phyloP scores from a whole-genome alignment of 2,888 invertebrate species.

The Drosophila meridiana region DNA sequence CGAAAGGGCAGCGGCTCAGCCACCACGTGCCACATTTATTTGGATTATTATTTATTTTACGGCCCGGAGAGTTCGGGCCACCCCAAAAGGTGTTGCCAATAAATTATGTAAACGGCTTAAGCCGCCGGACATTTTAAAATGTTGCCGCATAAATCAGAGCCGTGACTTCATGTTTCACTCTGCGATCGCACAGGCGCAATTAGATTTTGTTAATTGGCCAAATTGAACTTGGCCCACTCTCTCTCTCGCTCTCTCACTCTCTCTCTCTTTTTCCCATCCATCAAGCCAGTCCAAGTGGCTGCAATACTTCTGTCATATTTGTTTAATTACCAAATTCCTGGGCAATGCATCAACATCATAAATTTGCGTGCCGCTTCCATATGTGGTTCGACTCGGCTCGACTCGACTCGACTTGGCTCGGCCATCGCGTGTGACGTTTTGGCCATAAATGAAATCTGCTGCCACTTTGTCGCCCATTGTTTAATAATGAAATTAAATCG shows the following conservation, averaged over 20 bases:
- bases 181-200: slow-evolving; percentile 40
- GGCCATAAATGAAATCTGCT: slow-evolving; percentile 76
- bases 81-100: slow-evolving; percentile 51
- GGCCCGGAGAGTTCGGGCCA: slow-evolving; percentile 32
- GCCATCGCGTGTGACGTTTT: slow-evolving; percentile 55
- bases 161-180: slow-evolving; percentile 47
- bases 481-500: slow-evolving; percentile 79
- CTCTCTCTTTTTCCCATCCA: slow-evolving; percentile 38
- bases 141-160: slow-evolving; percentile 65
- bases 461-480: slow-evolving; percentile 79
- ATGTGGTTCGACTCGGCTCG: slow-evolving; percentile 13
- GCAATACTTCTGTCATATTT: slow-evolving; percentile 82
- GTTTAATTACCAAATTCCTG: slow-evolving; percentile 82
- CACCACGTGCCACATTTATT: slow-evolving; percentile 59
- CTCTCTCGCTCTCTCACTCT: too few species aligned
- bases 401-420: neutral
- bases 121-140: slow-evolving; percentile 57
- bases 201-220: slow-evolving; percentile 44
- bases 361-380: slow-evolving; percentile 46
- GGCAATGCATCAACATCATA: slow-evolving; percentile 78
- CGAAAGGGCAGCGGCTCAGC: neutral
- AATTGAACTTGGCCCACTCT: neutral
- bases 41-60: slow-evolving; percentile 78
- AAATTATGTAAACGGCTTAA: slow-evolving; percentile 79
- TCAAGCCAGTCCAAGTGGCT: slow-evolving; percentile 40